Evolutionary conservation across 2,113 vertebrate species (phyloP).

Genomic region (Oreochromis niloticus): DNA sequence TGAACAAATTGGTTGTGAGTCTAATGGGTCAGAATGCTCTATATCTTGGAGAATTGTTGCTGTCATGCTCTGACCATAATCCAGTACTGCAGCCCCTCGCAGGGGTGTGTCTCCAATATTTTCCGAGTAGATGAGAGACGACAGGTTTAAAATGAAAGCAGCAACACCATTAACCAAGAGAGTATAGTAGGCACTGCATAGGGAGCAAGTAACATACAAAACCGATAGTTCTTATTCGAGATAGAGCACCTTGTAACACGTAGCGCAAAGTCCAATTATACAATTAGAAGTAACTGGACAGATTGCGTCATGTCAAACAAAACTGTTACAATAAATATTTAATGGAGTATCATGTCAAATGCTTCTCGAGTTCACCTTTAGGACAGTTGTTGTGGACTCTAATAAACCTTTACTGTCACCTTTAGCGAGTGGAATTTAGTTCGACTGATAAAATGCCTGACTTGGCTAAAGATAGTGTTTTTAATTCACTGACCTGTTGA

Average conservation of each 20-base stretch:
- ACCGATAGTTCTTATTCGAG: not conserved
- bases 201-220: not conserved
- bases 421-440: not conserved
- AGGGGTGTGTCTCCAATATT: not conserved
- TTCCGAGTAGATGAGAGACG: not conserved
- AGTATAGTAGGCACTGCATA: not conserved
- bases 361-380: not conserved
- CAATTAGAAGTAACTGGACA: not conserved
- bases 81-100: not conserved
- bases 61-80: constrained; percentile 22
- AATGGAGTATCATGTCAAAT: not conserved
- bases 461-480: not conserved
- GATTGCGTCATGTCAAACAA: not conserved
- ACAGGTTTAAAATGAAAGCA: not conserved
- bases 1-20: constrained; percentile 78
- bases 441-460: not conserved
- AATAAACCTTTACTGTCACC: not conserved
- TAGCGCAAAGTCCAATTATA: not conserved
- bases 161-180: not conserved
- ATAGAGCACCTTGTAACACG: not conserved
- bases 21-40: constrained; percentile 76
- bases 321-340: not conserved
- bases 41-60: constrained; percentile 64
- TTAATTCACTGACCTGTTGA: not conserved
- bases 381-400: not conserved